Conservation (phyloP, 2,113 vertebrate genomes). For the Zootoca vivipara region DNA sequence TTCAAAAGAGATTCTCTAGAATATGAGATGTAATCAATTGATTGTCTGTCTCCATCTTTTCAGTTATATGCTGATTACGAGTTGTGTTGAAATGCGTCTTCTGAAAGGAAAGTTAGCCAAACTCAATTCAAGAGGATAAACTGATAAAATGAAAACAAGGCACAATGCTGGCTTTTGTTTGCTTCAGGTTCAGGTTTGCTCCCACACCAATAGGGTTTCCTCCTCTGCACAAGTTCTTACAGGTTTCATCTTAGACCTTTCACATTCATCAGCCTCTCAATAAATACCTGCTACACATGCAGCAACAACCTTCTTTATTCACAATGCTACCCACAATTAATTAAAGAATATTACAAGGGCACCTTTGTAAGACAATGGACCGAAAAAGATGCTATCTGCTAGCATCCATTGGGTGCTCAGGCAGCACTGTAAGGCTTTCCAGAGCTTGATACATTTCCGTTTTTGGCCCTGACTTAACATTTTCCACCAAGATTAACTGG, state of each 20-base stretch:
- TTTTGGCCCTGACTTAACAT: not conserved
- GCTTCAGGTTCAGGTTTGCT: no score
- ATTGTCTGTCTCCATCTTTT: not conserved
- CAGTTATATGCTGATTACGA: conserved; percentile 9
- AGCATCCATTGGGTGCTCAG: not conserved
- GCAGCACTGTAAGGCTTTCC: not conserved
- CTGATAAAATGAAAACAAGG: not conserved
- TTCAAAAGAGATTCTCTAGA: not conserved
- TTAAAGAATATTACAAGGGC: not conserved
- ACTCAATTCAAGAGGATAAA: not conserved
- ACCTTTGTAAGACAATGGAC: not conserved
- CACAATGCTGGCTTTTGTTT: not conserved
- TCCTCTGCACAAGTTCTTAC: no score
- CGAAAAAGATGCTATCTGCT: not conserved
- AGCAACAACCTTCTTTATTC: not conserved
- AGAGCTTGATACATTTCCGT: not conserved
- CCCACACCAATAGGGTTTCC: no score
- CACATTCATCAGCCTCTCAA: no score
- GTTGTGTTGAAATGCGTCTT: not conserved
- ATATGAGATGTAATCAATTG: not conserved
- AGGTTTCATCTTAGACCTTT: no score
- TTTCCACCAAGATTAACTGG: not conserved
- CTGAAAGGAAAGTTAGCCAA: conserved; percentile 18
- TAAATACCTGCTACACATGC: not conserved
- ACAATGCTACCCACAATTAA: not conserved